Evolutionary conservation across 2,113 vertebrate genomes (phyloP), one percentile per base, ranked within the genome.

Genomic region (Cephalopholis sonnerati): DNA sequence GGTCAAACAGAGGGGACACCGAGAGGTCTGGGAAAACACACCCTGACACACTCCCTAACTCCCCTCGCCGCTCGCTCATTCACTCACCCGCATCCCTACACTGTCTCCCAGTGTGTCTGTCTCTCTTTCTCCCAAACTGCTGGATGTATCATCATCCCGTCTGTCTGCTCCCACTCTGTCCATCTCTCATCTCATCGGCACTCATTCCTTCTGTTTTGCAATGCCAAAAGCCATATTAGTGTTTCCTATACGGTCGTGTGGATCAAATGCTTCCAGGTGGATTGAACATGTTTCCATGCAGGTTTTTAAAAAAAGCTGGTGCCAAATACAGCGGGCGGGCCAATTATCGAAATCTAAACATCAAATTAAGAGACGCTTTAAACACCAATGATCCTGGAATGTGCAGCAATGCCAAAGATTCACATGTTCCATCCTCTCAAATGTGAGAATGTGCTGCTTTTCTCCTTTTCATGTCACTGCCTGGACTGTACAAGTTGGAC

Each of bases 1-100:
- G 93, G 93, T 93, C 92, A 89, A 87, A 44, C 75, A 62, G 88
- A 92, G 92, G 93, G 84, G 89, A 94, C 87, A 58, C 16, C 1
- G 50, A 77, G 77, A 78, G 74, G 87, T 89, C 84, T 92, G 89
- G 90, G 90, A 91, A 93, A 93, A 91, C 74, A 86, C 81, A 80
- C 64, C 53, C 74, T 1, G 32, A 84, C 85, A 82, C 82, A 74
- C 79, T 68, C 87, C 77, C 77, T 71, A 74, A 69, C 79, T 65
- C 62, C 79, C 75, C 72, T 25, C 77, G 66, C 81, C 11, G 7
- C 85, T 83, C 36, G 5, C 83, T 84, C 73, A 55, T 73, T 84
- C 85, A 62, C 62, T 87, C 66, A 53, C 78, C 77, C 57, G 51
- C 87, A 93, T 91, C 90, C 86, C 85, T 77, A 4, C n/a, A 17